phyloP scores from a whole-genome alignment of 1,140 invertebrate species.

The Zaprionus africanus region DNA sequence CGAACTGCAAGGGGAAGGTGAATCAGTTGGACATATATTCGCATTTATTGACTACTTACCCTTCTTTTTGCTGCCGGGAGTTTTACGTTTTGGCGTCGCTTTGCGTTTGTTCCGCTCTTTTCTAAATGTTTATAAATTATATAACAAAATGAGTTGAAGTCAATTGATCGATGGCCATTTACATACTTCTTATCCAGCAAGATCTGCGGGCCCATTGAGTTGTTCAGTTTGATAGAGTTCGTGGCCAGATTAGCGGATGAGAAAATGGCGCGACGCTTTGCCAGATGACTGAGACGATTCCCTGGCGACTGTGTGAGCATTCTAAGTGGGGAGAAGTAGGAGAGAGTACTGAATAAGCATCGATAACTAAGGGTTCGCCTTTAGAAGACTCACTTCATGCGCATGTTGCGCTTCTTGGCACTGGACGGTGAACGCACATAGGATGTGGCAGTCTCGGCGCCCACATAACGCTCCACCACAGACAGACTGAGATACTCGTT shows the following conservation, averaged over 20 bases:
- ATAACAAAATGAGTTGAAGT: not conserved
- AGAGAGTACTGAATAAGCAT: not conserved
- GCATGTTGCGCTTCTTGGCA: constrained; percentile 85
- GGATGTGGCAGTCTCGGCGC: constrained; percentile 87
- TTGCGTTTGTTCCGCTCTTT: constrained; percentile 75
- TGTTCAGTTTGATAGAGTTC: constrained; percentile 74
- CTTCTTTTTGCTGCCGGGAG: constrained; percentile 82
- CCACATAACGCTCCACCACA: constrained; percentile 87
- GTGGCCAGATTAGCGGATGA: constrained; percentile 85
- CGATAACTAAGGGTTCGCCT: not conserved
- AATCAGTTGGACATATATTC: not conserved
- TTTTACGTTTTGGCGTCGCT: constrained; percentile 78
- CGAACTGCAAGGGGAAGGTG: constrained; percentile 41
- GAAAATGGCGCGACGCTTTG: constrained; percentile 87
- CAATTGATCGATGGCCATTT: not conserved
- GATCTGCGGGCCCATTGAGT: constrained; percentile 76
- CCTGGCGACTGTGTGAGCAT: constrained; percentile 87
- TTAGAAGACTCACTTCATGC: constrained; percentile 74
- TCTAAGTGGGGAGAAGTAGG: constrained; percentile 48
- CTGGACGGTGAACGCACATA: constrained; percentile 86
- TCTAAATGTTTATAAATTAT: constrained; percentile 28
- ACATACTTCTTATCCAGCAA: constrained; percentile 78
- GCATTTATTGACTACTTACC: constrained; percentile 38
- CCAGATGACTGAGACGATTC: constrained; percentile 87
- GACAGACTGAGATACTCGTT: constrained; percentile 87